Base-by-base conservation (phyloP, 2,113 vertebrate genomes). In the Scalopus aquaticus region DNA sequence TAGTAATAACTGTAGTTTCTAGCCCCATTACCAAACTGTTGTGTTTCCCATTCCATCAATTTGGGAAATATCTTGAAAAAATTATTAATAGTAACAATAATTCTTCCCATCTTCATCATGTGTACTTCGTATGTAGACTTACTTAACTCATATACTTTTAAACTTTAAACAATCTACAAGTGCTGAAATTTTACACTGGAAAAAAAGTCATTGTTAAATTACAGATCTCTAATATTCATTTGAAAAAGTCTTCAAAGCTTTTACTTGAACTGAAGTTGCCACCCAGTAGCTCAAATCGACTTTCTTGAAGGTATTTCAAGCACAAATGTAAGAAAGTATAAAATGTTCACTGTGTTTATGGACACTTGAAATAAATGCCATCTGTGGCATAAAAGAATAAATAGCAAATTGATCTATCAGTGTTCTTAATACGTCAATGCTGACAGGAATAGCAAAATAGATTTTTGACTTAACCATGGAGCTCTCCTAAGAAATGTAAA, bases 131-230 rank as follows among this genome's bases (percentile, higher is more conserved):
- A 88, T 17, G 3, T 44, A 26, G 30, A 82, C 10, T 0, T 81
- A 90, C 51, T 80, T 91, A 62, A 91, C 49, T 64, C n/a, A 92
- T 62, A 78, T 17, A 15, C 6, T 49, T 92, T 9, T 46, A 78
- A 62, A 96, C 94, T 72, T 80, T 15, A 92, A 95, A 88, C 39
- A 90, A 92, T 42, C 90, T 6, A 17, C 72, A 72, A 80, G 15
- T 67, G 39, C 20, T 90, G 9, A 96, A 83, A 32, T 90, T 92
- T 84, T 84, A 92, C 62, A 39, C 64, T 80, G 35, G n/a, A 96
- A 97, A 95, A 70, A 89, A 90, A 97, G 35, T 42, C 39, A 88
- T 17, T 79, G 26, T 28, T 86, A 65, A 73, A 83, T 81, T 79
- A 62, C 26, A 91, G 16, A 86, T 22, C 46, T 16, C 65, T 92